These are phyloP conservation scores for Nemopilema nomurai DNA, from an alignment of 30 jellyfish, hydroid and myxozoan species.

Conservation along the genomic window DNA sequence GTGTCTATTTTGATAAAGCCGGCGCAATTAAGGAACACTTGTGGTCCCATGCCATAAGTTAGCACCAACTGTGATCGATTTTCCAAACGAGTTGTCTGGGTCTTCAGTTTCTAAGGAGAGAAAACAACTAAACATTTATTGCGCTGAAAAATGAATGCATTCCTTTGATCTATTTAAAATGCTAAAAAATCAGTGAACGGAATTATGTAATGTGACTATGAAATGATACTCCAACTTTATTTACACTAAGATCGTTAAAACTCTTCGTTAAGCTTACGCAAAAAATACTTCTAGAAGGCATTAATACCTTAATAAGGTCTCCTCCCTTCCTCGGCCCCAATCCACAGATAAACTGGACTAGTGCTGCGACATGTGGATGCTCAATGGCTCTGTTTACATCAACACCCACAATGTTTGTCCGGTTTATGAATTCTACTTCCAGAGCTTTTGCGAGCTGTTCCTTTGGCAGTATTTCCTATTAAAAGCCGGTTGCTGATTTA, in stretches of 20 bases:
- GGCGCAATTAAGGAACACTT: constrained; percentile 95
- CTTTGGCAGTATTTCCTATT: constrained; percentile 83
- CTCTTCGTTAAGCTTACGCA: too few species aligned
- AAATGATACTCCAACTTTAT: too few species aligned
- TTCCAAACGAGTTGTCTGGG: constrained; percentile 80
- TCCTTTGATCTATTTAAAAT: neutral
- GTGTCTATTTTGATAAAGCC: constrained; percentile 93
- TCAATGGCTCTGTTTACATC: constrained; percentile 91
- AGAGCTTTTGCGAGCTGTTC: constrained; percentile 72
- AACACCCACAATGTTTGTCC: constrained; percentile 93
- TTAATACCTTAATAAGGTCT: constrained; percentile 88
- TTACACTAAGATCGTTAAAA: too few species aligned
- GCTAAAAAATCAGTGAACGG: too few species aligned
- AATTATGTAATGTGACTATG: too few species aligned
- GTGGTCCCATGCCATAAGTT: constrained; percentile 97
- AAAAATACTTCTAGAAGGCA: too few species aligned
- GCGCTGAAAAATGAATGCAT: neutral
- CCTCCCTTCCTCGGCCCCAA: constrained; percentile 98
- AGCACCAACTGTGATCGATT: constrained; percentile 96
- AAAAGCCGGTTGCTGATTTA: neutral
- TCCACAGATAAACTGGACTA: constrained; percentile 90
- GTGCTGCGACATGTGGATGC: constrained; percentile 78
- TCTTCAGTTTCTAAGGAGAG: constrained; percentile 67
- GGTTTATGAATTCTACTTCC: constrained; percentile 86
- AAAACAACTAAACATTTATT: neutral